Conservation (phyloP, 2,113 vertebrate species). For the Diadophis punctatus region DNA sequence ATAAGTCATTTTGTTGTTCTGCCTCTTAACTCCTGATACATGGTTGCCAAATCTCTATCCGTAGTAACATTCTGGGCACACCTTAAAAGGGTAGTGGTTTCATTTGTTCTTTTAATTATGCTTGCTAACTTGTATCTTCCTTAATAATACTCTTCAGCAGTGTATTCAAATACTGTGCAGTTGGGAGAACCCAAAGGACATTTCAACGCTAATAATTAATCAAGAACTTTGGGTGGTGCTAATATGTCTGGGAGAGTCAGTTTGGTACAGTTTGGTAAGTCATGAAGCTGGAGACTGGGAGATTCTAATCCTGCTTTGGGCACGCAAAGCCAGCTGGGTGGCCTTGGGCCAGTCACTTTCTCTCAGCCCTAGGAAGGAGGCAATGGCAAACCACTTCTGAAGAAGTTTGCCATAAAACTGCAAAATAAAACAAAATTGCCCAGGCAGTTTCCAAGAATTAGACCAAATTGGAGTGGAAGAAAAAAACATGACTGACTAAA, state of each 20-base stretch:
- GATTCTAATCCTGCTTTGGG: not conserved
- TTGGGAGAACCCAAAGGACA: not conserved
- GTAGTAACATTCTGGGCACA: not conserved
- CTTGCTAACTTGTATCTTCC: not conserved
- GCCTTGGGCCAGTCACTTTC: not conserved
- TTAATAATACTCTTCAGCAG: not conserved
- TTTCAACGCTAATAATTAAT: not conserved
- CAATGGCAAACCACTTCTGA: not conserved
- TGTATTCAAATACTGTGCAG: not conserved
- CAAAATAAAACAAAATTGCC: not conserved
- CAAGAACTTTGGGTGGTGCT: not conserved
- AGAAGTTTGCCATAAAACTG: not conserved
- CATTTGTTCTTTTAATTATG: not conserved
- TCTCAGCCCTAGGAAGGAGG: not conserved
- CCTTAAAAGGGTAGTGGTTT: not conserved
- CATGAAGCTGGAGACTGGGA: not conserved
- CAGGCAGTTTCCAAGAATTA: not conserved
- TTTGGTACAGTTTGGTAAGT: not conserved
- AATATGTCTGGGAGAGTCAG: not conserved
- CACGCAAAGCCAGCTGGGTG: not conserved
- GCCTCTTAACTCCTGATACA: not conserved
- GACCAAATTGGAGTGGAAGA: not conserved
- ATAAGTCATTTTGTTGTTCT: conserved; percentile 13
- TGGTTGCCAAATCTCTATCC: not conserved
- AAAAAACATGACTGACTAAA: not conserved